Percentiles rank a stretch among this genome's conserved stretches.
phyloP scores from a whole-genome alignment of 2,888 invertebrate genomes.

The Acanthosoma haemorrhoidale region DNA sequence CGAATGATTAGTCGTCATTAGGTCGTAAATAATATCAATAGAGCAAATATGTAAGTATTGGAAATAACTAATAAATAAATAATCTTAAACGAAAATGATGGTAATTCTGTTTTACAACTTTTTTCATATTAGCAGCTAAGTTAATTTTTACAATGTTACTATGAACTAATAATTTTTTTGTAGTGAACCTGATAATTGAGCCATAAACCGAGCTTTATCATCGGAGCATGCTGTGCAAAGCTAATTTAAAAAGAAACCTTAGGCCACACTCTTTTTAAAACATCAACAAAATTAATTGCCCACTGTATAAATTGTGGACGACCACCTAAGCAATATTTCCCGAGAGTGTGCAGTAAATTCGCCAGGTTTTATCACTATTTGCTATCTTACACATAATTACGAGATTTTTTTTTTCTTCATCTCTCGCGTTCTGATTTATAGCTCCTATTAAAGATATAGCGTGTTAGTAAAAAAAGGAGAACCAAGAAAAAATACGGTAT shows the following conservation, averaged over 20 bases:
- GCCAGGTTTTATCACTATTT: not conserved
- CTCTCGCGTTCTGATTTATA: not conserved
- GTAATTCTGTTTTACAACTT: no score
- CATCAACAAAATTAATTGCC: not conserved
- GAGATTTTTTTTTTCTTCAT: not conserved
- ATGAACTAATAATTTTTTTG: no score
- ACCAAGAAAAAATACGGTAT: not conserved
- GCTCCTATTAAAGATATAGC: constrained; percentile 1
- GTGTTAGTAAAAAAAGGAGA: not conserved
- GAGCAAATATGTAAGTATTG: no score
- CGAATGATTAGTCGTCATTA: no score
- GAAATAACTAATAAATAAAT: no score
- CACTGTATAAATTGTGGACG: not conserved
- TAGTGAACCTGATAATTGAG: no score
- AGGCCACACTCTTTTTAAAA: not conserved
- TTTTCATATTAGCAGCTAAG: no score
- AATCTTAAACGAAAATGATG: no score
- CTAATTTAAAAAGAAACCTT: not conserved
- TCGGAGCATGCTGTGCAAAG: no score
- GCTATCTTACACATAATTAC: constrained; percentile 12
- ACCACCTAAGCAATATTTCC: not conserved
- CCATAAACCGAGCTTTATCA: no score
- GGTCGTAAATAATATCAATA: no score
- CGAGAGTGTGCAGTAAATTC: not conserved
- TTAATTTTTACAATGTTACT: no score